These are phyloP conservation scores for Glaucomys volans DNA, from an alignment of 2,113 vertebrate genomes.

Conservation along the genomic window DNA sequence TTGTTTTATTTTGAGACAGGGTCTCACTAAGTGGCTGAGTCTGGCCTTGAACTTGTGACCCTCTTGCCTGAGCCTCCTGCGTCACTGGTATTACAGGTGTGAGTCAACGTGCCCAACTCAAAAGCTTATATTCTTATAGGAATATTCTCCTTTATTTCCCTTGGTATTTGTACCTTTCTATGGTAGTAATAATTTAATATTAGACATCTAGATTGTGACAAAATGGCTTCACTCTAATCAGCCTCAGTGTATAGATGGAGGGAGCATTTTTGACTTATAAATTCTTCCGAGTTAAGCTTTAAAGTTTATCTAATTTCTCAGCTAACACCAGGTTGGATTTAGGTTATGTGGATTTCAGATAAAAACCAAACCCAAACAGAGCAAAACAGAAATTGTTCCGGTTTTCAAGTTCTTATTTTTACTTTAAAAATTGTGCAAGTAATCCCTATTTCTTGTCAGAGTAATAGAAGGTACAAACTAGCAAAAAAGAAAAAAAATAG, in stretches of 20 bases:
- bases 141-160: neutral
- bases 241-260: neutral
- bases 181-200: neutral
- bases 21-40: no score
- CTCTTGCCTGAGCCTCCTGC: no score
- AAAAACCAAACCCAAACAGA: constrained; percentile 41
- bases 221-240: neutral
- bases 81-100: no score
- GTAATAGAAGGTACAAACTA: constrained; percentile 5
- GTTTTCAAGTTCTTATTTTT: constrained; percentile 18
- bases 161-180: neutral
- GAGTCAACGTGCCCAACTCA: neutral
- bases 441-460: neutral
- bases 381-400: constrained; percentile 3
- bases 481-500: neutral
- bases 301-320: constrained; percentile 34
- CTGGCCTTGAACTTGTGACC: no score
- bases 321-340: neutral
- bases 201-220: neutral
- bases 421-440: neutral
- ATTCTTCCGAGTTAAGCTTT: neutral
- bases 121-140: neutral
- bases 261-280: neutral
- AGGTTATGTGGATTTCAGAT: constrained; percentile 39
- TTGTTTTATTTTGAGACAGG: no score